Evolutionary conservation across 2,113 vertebrate genomes (phyloP), one percentile per base, ranked within the genome.

Genomic region (Grammomys dolichurus): DNA sequence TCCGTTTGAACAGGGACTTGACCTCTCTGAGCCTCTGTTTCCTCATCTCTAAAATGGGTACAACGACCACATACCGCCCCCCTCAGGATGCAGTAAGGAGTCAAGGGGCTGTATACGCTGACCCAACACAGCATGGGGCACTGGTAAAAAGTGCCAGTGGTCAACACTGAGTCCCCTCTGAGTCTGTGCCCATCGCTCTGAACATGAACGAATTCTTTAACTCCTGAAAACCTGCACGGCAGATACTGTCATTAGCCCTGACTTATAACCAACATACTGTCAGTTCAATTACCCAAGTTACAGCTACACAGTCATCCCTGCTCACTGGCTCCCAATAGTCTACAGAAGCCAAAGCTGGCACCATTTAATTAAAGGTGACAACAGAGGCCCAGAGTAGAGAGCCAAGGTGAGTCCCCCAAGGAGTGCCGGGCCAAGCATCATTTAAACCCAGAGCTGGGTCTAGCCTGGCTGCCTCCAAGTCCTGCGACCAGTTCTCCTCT

Each of bases 51-150:
- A 28, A 46, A 65, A 31, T 65, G 81, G 16, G 14, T 31, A 60
- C 40, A 58, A n/a, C 13, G 48, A 65, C 75, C 36, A 0, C 1
- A 14, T 1, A 0, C 28, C 65, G 0, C 22, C 3, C 13, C 40
- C 12, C 28, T 0, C 67, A 0, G 0, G 28, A 31, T 4, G 31
- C 3, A 0, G 14, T 19, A 0, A 26, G 70, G 40, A 46, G 7
- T 3, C 3, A 1, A 1, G 1, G 17, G 40, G 4, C 36, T 48
- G 19, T 36, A 4, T 4, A 0, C 12, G 24, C 4, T 24, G 84
- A 24, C 2, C 2, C 1, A 20, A 31, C 69, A 4, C 3, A 8
- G 80, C 33, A 63, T 3, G 10, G 60, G 26, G 63, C 75, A 4
- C 58, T 2, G 0, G 67, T 7, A 1, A 13, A 33, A 12, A 2